Conservation (phyloP, 1,140 invertebrate genomes). For the Achroia grisella region DNA sequence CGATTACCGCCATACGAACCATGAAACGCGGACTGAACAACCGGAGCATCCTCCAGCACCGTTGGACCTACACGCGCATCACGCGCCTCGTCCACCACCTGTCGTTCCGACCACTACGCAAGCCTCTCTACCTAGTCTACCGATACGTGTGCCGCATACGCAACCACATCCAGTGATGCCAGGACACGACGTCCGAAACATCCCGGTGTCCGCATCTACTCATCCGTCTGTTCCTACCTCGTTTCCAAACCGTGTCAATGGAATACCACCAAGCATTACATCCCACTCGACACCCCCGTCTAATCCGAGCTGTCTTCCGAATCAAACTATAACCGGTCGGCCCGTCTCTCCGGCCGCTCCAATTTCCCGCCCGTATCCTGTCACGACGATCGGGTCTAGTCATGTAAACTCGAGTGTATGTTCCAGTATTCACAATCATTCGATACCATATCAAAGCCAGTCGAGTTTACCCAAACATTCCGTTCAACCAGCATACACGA, state of each 20-base stretch:
- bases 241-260: constrained; percentile 68
- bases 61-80: constrained; percentile 68
- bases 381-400: constrained; percentile 63
- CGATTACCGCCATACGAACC: constrained; percentile 67
- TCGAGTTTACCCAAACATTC: constrained; percentile 67
- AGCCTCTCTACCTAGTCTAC: constrained; percentile 49
- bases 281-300: constrained; percentile 55
- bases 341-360: constrained; percentile 46
- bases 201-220: constrained; percentile 40
- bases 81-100: constrained; percentile 58
- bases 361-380: constrained; percentile 46
- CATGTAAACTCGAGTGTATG: constrained; percentile 64
- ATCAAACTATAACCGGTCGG: constrained; percentile 39
- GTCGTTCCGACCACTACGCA: constrained; percentile 43
- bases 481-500: constrained; percentile 46
- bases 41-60: constrained; percentile 63
- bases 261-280: constrained; percentile 71
- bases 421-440: constrained; percentile 60
- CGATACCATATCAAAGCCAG: constrained; percentile 60
- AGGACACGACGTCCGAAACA: constrained; percentile 59
- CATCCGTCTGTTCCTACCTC: constrained; percentile 75
- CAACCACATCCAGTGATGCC: constrained; percentile 71
- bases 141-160: constrained; percentile 61
- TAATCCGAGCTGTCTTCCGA: constrained; percentile 56
- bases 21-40: constrained; percentile 72